These are phyloP conservation scores for Netelia fuscicornis DNA, from an alignment of 2,888 invertebrate species.

Conservation along the genomic window DNA sequence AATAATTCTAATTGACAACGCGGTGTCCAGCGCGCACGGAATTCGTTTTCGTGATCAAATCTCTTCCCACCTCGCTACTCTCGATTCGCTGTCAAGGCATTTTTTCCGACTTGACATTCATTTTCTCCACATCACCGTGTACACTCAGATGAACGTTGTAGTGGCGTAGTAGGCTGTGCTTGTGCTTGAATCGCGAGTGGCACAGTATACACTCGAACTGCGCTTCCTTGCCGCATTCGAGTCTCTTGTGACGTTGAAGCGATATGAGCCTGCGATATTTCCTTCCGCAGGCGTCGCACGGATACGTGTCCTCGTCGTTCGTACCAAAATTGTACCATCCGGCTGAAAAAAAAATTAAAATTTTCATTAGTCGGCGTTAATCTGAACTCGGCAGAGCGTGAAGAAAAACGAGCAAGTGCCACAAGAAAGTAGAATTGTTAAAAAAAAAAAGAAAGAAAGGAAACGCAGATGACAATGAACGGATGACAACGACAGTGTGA, in stretches of 20 bases:
- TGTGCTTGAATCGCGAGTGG: slow-evolving; percentile 82
- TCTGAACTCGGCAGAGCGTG: slow-evolving; percentile 33
- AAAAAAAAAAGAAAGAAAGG: not conserved
- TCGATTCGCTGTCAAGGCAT: slow-evolving; percentile 33
- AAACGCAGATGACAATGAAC: slow-evolving; percentile 32
- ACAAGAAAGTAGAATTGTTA: no score
- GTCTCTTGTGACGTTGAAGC: slow-evolving; percentile 84
- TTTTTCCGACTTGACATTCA: slow-evolving; percentile 48
- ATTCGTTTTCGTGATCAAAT: not conserved
- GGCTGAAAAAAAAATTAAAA: slow-evolving; percentile 76
- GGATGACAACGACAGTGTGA: slow-evolving; percentile 56
- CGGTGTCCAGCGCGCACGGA: not conserved
- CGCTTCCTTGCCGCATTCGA: slow-evolving; percentile 86
- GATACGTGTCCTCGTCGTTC: slow-evolving; percentile 73
- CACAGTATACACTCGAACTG: slow-evolving; percentile 85
- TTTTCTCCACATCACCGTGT: slow-evolving; percentile 57
- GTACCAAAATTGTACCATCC: slow-evolving; percentile 70
- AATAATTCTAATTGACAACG: slow-evolving; percentile 1
- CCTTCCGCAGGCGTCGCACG: slow-evolving; percentile 80
- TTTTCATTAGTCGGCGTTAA: slow-evolving; percentile 56
- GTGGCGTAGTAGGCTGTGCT: slow-evolving; percentile 81
- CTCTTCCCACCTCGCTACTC: not conserved
- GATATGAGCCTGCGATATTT: slow-evolving; percentile 80
- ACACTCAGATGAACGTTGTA: slow-evolving; percentile 69
- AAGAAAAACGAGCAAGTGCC: not conserved